Conservation (phyloP, 2,888 invertebrate species). For the Saturnia pavonia region DNA sequence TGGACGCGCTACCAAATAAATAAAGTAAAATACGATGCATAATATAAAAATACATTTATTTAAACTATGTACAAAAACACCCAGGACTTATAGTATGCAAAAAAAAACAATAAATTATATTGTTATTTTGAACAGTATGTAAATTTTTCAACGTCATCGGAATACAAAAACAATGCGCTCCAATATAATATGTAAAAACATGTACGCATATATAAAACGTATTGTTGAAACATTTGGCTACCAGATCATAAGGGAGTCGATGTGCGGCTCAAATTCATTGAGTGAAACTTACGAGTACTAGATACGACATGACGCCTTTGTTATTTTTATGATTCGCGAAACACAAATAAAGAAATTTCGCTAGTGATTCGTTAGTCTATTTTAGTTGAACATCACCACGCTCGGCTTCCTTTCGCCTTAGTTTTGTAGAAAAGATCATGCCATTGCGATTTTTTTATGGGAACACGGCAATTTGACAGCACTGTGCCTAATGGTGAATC, state of each 20-base stretch:
- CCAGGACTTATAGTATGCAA: conserved; percentile 2
- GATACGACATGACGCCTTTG: background rate
- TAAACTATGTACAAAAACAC: background rate
- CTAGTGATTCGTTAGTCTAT: background rate
- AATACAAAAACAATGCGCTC: conserved; percentile 7
- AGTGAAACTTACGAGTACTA: background rate
- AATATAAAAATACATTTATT: background rate
- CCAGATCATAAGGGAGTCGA: background rate
- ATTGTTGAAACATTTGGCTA: background rate
- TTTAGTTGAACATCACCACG: background rate
- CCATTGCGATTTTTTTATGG: no score
- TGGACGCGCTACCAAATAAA: background rate
- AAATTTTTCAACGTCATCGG: conserved; percentile 6
- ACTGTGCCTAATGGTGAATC: no score
- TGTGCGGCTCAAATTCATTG: background rate
- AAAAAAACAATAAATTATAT: background rate
- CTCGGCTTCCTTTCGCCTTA: background rate
- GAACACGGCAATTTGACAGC: no score
- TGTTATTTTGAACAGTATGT: conserved; percentile 7
- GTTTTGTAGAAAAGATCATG: no score
- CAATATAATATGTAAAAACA: background rate
- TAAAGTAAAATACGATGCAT: background rate
- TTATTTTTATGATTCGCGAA: background rate
- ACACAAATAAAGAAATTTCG: background rate
- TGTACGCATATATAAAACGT: background rate